Evolutionary conservation across 1,140 invertebrate genomes (phyloP).

Genomic region (Zophobas morio): DNA sequence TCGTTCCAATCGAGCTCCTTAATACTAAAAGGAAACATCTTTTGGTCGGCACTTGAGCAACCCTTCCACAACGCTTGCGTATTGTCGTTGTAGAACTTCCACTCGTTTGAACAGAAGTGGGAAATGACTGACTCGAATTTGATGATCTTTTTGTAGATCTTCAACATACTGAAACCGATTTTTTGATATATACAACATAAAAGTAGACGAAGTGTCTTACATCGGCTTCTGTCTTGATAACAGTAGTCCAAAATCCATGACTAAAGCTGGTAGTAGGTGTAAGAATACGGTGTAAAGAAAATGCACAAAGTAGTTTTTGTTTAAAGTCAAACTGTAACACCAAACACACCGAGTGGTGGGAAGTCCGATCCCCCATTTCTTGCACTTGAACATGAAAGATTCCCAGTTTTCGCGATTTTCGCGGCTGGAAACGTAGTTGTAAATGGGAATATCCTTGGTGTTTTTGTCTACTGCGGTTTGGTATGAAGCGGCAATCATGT

Average conservation of each 20-base stretch:
- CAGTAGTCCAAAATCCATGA: conserved; percentile 72
- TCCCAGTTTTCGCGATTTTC: conserved; percentile 79
- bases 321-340: conserved; percentile 73
- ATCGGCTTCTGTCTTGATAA: conserved; percentile 71
- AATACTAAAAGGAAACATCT: conserved; percentile 74
- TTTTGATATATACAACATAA: conserved; percentile 19
- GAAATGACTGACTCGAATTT: conserved; percentile 77
- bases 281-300: conserved; percentile 70
- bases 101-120: conserved; percentile 78
- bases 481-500: conserved; percentile 77
- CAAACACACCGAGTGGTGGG: conserved; percentile 69
- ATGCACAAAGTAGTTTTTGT: conserved; percentile 69
- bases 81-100: conserved; percentile 77
- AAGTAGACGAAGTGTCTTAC: conserved; percentile 62
- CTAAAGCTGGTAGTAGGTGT: conserved; percentile 74
- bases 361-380: conserved; percentile 64
- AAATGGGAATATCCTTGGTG: conserved; percentile 10
- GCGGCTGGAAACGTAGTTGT: conserved; percentile 74
- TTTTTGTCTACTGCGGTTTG: conserved; percentile 69
- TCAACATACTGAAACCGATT: conserved; percentile 71
- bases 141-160: conserved; percentile 78
- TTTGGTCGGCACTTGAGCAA: conserved; percentile 72
- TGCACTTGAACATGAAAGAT: conserved; percentile 67
- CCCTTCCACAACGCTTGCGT: conserved; percentile 69
- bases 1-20: conserved; percentile 72